Evolutionary conservation across 2,888 invertebrate species (phyloP), one percentile per base, ranked within the genome.

Genomic region (Rhagonycha lutea): DNA sequence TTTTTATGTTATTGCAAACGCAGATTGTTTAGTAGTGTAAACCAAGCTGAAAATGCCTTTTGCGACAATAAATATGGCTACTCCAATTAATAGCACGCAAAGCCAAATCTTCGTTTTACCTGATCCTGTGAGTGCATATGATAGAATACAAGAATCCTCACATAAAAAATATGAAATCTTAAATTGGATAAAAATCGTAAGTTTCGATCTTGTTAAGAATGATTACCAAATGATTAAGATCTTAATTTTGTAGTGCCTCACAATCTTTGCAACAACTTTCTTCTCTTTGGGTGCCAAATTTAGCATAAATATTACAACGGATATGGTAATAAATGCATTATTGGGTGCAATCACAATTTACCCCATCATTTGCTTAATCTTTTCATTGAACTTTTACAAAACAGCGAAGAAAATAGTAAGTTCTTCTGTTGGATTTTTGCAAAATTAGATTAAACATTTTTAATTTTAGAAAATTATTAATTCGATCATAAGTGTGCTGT

Each of bases 71-170:
- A 65, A 29, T 12, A 75, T 72, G 75, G 75, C 75, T 4, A 68
- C 68, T 28, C 75, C 75, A 14, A 69, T 72, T 14, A 75, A 72
- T 28, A 72, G 18, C n/a, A 63, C 61, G 7, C 14, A 70, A n/a
- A 70, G 75, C 26, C 75, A 72, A 69, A 72, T 75, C 47, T 72
- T 72, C 29, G 60, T 75, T 11, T 63, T 72, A 7, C 72, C 75
- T 7, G 69, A 72, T 62, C 60, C 72, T 0, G 72, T 63, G 14
- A 23, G 14, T 1, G 47, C 24, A 10, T 47, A n/a, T 12, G n/a
- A 28, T 10, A 28, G 62, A 8, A 10, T 69, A 4, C 47, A 69
- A 9, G 68, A 65, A 24, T 9, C n/a, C 2, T 26, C 68, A 11
- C 65, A 63, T 12, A 28, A 62, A 29, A 75, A 72, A 61, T 72